Evolutionary conservation across 1,140 invertebrate species (phyloP).

Genomic region (Brachionus rubens): DNA sequence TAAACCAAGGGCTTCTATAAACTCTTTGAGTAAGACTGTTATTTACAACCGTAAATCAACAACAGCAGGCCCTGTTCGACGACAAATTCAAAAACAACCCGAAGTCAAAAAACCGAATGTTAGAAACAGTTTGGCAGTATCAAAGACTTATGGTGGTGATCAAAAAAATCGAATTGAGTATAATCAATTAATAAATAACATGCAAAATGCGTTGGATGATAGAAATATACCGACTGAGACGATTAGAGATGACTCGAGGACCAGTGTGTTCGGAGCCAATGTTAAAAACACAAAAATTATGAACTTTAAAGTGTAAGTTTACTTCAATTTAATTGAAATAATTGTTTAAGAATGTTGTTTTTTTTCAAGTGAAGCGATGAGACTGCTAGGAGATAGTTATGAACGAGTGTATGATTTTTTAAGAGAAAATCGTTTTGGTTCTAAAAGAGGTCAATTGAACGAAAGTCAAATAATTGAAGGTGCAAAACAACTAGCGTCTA

Average conservation of each 20-base stretch:
- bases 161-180: slow-evolving; percentile 49
- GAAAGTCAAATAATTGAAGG: slow-evolving; percentile 50
- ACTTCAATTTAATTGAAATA: slow-evolving; percentile 48
- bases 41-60: neutral
- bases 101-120: neutral
- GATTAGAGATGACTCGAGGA: slow-evolving; percentile 54
- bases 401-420: slow-evolving; percentile 56
- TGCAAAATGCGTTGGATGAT: slow-evolving; percentile 53
- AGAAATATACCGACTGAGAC: slow-evolving; percentile 37
- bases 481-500: slow-evolving; percentile 53
- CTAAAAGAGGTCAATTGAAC: slow-evolving; percentile 44
- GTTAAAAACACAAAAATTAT: slow-evolving; percentile 56
- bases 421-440: slow-evolving; percentile 52
- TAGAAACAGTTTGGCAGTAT: neutral
- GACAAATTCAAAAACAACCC: neutral
- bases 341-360: slow-evolving; percentile 40
- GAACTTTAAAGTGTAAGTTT: slow-evolving; percentile 55
- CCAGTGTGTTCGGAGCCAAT: slow-evolving; percentile 56
- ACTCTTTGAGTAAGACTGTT: slow-evolving; percentile 5
- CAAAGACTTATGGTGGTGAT: neutral
- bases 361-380: slow-evolving; percentile 54
- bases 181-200: slow-evolving; percentile 52
- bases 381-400: slow-evolving; percentile 54
- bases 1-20: neutral
- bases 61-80: neutral